Conservation (phyloP, 1,140 invertebrate species). For the Pseudomyrmex dendroicus region DNA sequence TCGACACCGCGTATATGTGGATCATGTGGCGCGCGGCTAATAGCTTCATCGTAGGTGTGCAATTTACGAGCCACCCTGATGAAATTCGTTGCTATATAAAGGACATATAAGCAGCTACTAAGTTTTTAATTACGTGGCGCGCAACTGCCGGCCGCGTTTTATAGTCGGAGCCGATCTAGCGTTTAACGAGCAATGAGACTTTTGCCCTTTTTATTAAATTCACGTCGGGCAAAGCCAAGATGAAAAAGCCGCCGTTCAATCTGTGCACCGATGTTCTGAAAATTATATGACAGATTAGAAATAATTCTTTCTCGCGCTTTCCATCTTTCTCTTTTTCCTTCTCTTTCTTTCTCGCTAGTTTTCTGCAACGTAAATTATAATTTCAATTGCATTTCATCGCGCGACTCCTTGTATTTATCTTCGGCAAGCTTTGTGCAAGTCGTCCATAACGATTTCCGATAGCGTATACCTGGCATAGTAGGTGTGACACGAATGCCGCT, state of each 20-base stretch:
- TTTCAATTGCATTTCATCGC: conserved; percentile 25
- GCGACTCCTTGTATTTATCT: conserved; percentile 29
- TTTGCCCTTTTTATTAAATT: neutral
- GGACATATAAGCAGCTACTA: neutral
- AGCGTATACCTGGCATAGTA: conserved; percentile 29
- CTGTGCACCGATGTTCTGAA: neutral
- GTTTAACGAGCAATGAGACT: neutral
- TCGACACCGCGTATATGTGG: conserved; percentile 16
- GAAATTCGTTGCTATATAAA: conserved; percentile 4
- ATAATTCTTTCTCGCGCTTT: neutral
- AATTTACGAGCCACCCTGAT: conserved; percentile 18
- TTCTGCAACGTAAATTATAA: conserved; percentile 30
- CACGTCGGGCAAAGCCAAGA: neutral
- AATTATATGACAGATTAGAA: neutral
- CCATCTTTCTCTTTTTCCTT: too few relatives aligned
- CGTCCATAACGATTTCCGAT: conserved; percentile 61
- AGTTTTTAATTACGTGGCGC: conserved; percentile 42
- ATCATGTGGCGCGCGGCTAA: conserved; percentile 2
- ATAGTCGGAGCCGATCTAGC: neutral
- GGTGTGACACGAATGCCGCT: conserved; percentile 54
- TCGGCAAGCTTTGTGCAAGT: conserved; percentile 43
- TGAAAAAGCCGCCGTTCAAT: neutral
- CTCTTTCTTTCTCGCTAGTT: too few relatives aligned
- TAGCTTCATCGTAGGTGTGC: neutral
- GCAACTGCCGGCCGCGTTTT: neutral